Evolutionary conservation across 2,797 vertebrate genomes (phyloP).

Genomic region (Furcifer pardalis): DNA sequence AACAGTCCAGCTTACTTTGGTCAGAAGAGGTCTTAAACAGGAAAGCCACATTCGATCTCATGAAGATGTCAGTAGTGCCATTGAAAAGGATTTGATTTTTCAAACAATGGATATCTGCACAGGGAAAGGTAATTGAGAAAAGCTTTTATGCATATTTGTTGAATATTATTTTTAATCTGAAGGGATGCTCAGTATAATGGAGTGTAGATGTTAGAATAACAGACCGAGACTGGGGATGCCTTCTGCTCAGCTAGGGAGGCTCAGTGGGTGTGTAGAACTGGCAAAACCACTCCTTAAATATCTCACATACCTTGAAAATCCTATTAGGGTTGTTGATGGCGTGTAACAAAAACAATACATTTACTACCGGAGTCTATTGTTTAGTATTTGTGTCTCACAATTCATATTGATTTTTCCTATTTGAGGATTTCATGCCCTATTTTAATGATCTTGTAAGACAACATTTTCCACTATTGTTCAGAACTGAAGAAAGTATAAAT

Average conservation of each 20-base stretch:
- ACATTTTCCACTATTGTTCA: neutral
- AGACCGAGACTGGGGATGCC: no score
- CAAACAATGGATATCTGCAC: conserved; percentile 55
- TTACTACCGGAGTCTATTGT: neutral
- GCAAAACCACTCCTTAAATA: no score
- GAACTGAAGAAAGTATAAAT: neutral
- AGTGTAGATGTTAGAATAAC: no score
- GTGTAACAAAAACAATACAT: neutral
- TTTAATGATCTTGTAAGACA: neutral
- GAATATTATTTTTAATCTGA: conserved; percentile 33
- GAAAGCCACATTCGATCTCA: conserved; percentile 75
- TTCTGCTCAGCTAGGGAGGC: no score
- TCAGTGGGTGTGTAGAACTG: no score
- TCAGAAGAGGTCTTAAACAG: conserved; percentile 82
- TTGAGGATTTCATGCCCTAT: neutral
- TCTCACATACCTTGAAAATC: no score
- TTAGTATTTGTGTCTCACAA: neutral
- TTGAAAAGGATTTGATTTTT: conserved; percentile 67
- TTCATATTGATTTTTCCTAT: neutral
- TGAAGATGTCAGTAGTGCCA: conserved; percentile 61
- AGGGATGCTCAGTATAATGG: no score
- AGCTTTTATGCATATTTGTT: conserved; percentile 33
- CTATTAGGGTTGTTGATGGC: no score
- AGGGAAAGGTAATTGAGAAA: conserved; percentile 69
- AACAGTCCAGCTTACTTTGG: conserved; percentile 87